Evolutionary conservation across 2,113 vertebrate genomes (phyloP), one percentile per base, ranked within the genome.

Genomic region (Oreochromis tanganicae): DNA sequence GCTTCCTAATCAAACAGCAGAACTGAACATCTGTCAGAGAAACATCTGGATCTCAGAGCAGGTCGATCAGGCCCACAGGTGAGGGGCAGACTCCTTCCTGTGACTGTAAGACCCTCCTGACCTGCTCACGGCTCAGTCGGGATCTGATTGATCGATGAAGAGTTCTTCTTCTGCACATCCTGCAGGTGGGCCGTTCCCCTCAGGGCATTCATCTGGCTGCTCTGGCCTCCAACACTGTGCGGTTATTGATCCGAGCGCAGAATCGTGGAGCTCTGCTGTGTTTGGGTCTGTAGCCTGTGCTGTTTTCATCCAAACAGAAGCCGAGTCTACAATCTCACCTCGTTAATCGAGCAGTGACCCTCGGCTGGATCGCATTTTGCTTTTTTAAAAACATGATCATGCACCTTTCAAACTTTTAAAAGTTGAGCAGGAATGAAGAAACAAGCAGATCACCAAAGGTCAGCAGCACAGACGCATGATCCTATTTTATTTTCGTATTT

Each of bases 21-120:
- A 9, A 61, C 19, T 1, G 38, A 71, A 24, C 12, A 38, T 38
- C 61, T n/a, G 3, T 63, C 61, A 66, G 34, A 66, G 34, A 38
- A 66, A 66, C 61, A 66, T 66, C 19, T 66, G 61, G 61, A 66
- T 66, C 34, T 66, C 34, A 66, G 19, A 66, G 34, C 61, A 66
- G 61, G 34, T 66, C 19, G 19, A 66, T 38, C 61, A 66, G 61
- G 10, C 61, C 13, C 68, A 27, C 41, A 27, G 68, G 68, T 46
- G 68, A 27, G 68, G 21, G 41, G 0, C 41, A 0, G 7, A 46
- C 14, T 27, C 38, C 21, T 27, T 14, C 41, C 68, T 27, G 38
- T 17, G 14, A 73, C 34, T 7, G 13, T 38, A n/a, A 38, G 19
- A 38, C 24, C 21, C 21, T 48, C 41, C 14, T 29, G 41, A 75